Evolutionary conservation across 2,888 invertebrate genomes (phyloP), one percentile per base, ranked within the genome.

Genomic region (Chrysolina americana): DNA sequence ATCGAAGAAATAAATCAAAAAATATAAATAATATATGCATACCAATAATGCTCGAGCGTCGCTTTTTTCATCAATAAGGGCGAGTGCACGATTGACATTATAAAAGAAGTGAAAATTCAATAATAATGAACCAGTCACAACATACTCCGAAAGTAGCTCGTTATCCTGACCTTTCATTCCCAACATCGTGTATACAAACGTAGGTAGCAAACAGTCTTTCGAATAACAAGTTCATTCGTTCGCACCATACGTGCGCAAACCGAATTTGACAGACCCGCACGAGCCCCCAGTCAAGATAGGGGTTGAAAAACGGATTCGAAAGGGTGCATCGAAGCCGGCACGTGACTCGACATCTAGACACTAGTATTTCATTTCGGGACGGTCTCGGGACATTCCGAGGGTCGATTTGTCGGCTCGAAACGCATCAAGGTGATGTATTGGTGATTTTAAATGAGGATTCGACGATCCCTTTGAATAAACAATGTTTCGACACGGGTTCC

Each of bases 341-440:
- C 64, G 50, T 36, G 50, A 50, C 63, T 23, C 17, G 63, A 62
- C 59, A 71, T 28, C 28, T 68, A 72, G 63, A 72, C 68, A 68
- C 68, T 59, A 68, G 64, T 73, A 72, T 72, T 72, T 73, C 64
- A 68, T 73, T 73, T 73, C 19, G 44, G 36, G 65, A 73, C 68
- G 50, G 44, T 68, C 36, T 56, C 65, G 56, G 53, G 69, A 69
- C 63, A 69, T 69, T 65, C 63, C 59, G 53, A 73, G 69, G 69
- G 59, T 59, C 59, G 59, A 59, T 59, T 59, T 59, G 59, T 36
- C 59, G 59, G 28, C 59, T 59, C 10, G 15, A 8, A 36, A 36
- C 6, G 36, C 47, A 13, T n/a, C 13, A 15, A 59, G 59, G 59
- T 59, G 59, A 59, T 59, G 36, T n/a, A 59, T 36, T 36, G 59